phyloP scores from a whole-genome alignment of 2,797 vertebrate genomes.

The Malacoraja senta region DNA sequence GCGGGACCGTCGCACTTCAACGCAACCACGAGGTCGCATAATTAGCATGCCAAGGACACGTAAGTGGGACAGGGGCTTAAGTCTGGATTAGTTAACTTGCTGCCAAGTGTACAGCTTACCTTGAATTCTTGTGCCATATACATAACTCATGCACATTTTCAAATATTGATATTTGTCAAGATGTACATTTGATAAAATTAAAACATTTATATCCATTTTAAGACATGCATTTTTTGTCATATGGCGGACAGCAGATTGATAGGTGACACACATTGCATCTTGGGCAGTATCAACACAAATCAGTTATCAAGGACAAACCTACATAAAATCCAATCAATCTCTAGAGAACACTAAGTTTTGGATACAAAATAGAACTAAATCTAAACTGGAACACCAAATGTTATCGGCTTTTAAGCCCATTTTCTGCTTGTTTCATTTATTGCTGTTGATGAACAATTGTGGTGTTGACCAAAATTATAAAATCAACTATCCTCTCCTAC shows the following conservation, averaged over 20 bases:
- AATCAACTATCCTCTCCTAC: background rate
- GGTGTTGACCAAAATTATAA: conserved; percentile 5
- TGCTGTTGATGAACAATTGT: background rate
- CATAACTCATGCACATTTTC: conserved; percentile 28
- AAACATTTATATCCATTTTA: conserved; percentile 36
- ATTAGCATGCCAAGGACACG: too few relatives aligned
- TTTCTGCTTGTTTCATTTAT: background rate
- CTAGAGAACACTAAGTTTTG: background rate
- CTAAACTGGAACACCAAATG: background rate
- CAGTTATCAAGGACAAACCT: background rate
- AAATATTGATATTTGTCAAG: conserved; percentile 34
- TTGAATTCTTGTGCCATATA: conserved; percentile 36
- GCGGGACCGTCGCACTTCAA: too few relatives aligned
- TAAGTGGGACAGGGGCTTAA: too few relatives aligned
- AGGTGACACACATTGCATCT: background rate
- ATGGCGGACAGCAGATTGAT: background rate
- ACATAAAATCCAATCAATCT: background rate
- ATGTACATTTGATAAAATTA: conserved; percentile 32
- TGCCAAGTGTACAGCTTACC: conserved; percentile 28
- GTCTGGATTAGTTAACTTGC: conserved; percentile 17
- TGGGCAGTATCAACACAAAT: background rate
- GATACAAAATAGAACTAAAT: background rate
- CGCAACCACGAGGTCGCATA: too few relatives aligned
- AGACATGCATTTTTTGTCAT: conserved; percentile 31
- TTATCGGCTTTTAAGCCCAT: background rate